Evolutionary conservation across 2,113 vertebrate genomes (phyloP).

Genomic region (Chaenogobius annularis): DNA sequence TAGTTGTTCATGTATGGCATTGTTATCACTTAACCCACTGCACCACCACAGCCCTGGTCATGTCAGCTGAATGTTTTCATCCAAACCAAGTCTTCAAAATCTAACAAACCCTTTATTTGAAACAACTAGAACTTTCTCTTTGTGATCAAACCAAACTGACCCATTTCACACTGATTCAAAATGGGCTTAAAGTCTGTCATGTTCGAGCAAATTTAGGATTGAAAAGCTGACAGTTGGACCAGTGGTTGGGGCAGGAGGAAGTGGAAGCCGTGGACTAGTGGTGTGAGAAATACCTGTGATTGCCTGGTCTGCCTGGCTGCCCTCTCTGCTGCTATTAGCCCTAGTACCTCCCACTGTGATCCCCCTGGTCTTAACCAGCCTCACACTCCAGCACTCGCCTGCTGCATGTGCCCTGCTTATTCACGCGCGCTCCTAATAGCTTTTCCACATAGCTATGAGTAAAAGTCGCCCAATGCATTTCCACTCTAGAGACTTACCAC

Average conservation of each 20-base stretch:
- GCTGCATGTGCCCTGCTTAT: conserved; percentile 33
- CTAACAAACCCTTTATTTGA: neutral
- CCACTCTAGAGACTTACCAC: conserved; percentile 38
- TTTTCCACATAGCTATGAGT: conserved; percentile 38
- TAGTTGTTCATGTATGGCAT: neutral
- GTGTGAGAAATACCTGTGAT: conserved; percentile 52
- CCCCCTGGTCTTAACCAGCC: conserved; percentile 18
- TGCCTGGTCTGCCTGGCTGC: conserved; percentile 42
- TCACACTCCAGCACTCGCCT: conserved; percentile 13
- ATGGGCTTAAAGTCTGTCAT: neutral
- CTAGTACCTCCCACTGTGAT: conserved; percentile 37
- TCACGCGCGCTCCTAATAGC: conserved; percentile 29
- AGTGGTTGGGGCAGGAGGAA: conserved; percentile 27
- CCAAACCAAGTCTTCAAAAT: neutral
- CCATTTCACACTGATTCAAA: neutral
- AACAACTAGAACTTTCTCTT: neutral
- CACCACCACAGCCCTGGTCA: neutral
- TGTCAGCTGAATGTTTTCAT: neutral
- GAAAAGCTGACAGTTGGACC: neutral
- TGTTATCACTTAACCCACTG: too few species aligned
- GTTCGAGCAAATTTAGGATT: neutral
- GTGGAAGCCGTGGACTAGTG: conserved; percentile 25
- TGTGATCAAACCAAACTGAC: neutral
- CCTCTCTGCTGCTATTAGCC: conserved; percentile 52
- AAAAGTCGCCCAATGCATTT: conserved; percentile 24